Evolutionary conservation across 64 coral and sea anemone genomes (phyloP).

Genomic region (Montipora sp.): DNA sequence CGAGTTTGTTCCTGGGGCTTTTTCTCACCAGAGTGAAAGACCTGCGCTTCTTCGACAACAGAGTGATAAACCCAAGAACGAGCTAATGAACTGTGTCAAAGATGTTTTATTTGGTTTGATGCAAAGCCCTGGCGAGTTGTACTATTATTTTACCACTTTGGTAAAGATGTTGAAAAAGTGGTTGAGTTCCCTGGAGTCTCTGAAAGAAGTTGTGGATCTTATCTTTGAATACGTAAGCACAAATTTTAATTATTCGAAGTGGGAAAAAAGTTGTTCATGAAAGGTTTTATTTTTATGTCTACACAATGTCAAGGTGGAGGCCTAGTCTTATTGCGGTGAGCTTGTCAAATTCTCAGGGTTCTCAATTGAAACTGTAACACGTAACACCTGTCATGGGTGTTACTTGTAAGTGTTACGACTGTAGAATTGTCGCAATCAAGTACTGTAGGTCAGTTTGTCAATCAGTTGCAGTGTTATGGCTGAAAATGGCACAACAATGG

Average conservation of each 20-base stretch:
- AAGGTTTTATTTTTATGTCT: too few species aligned
- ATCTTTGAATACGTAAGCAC: constrained; percentile 82
- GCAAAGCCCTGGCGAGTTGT: constrained; percentile 82
- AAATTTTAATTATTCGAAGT: not conserved
- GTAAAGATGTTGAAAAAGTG: constrained; percentile 71
- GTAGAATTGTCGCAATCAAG: too few species aligned
- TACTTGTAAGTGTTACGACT: too few species aligned
- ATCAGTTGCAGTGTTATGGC: too few species aligned
- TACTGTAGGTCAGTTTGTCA: too few species aligned
- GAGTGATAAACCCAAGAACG: constrained; percentile 62
- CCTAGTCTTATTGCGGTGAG: too few species aligned
- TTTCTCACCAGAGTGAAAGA: not conserved
- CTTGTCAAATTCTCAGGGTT: too few species aligned
- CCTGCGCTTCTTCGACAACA: constrained; percentile 11
- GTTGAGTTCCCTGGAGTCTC: constrained; percentile 59
- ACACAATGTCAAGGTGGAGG: too few species aligned
- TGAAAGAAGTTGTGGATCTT: constrained; percentile 76
- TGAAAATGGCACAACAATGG: too few species aligned
- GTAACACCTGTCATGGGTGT: too few species aligned
- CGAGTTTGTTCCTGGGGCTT: constrained; percentile 68
- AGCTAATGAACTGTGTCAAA: constrained; percentile 82
- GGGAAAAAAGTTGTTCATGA: too few species aligned
- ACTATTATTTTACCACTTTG: constrained; percentile 54
- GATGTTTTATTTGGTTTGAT: constrained; percentile 70
- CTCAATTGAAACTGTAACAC: too few species aligned